A percentile compares a stretch with the other conserved stretches of the same genome.
Evolutionary conservation across 2,113 vertebrate species (phyloP).

Genomic region (Neogale vison): DNA sequence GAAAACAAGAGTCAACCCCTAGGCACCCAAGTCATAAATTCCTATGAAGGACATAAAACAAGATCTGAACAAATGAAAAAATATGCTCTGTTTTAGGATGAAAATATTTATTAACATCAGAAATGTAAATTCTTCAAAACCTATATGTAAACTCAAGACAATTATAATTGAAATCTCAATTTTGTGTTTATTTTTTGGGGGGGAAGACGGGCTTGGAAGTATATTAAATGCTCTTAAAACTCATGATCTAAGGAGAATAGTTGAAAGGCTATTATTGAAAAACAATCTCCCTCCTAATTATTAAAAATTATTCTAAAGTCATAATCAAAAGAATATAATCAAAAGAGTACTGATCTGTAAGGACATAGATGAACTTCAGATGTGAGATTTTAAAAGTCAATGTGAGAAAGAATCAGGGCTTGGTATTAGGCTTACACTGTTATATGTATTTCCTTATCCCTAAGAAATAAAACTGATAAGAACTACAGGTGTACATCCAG

Average conservation of each 20-base stretch:
- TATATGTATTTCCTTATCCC: neutral
- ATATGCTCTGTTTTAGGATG: neutral
- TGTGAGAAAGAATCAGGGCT: neutral
- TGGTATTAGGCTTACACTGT: neutral
- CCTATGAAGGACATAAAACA: neutral
- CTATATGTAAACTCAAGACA: neutral
- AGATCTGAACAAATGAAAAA: neutral
- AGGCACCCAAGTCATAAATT: neutral
- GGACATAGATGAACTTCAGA: neutral
- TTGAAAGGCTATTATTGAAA: neutral
- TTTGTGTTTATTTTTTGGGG: neutral
- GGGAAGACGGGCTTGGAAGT: neutral
- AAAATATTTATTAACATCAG: neutral
- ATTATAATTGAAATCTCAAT: neutral
- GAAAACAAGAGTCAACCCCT: neutral
- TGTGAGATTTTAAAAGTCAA: neutral
- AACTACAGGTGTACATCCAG: neutral
- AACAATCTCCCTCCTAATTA: neutral
- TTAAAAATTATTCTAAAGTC: neutral
- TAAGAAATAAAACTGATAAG: neutral
- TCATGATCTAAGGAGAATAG: neutral
- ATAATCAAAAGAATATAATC: neutral
- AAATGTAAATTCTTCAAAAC: conserved; percentile 24
- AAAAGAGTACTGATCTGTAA: neutral
- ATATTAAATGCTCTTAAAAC: neutral